A percentile compares a stretch with the other conserved stretches of the same genome.
phyloP scores from a whole-genome alignment of 2,113 vertebrate genomes.

The Lathamus discolor region DNA sequence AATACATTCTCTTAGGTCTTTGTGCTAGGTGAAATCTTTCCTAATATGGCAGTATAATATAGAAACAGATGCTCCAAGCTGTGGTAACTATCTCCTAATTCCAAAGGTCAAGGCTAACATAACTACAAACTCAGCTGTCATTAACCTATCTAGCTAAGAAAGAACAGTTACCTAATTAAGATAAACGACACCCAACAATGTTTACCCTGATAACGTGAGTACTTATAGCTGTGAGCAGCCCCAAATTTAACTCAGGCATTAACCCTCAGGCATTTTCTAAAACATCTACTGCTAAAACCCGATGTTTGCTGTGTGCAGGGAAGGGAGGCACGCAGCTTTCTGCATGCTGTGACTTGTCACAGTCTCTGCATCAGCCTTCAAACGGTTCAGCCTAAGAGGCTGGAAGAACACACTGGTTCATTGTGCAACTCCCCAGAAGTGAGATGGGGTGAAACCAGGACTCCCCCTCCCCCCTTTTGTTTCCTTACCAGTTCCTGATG shows the following conservation, averaged over 20 bases:
- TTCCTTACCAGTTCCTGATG: constrained; percentile 42
- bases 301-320: background rate
- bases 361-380: background rate
- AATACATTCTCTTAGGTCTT: background rate
- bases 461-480: background rate
- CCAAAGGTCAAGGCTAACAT: background rate
- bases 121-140: background rate
- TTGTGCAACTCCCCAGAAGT: background rate
- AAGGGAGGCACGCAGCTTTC: background rate
- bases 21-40: background rate
- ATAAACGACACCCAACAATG: background rate
- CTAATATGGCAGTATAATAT: background rate
- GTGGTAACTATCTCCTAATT: background rate
- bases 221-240: background rate
- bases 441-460: background rate
- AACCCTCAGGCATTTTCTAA: background rate
- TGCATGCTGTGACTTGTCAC: background rate
- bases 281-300: background rate
- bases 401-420: background rate
- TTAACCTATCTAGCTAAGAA: background rate
- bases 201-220: background rate
- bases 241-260: background rate
- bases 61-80: background rate
- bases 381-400: background rate
- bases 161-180: background rate